Base-by-base conservation (phyloP, 2,113 vertebrate genomes). In the Chamaea fasciata region DNA sequence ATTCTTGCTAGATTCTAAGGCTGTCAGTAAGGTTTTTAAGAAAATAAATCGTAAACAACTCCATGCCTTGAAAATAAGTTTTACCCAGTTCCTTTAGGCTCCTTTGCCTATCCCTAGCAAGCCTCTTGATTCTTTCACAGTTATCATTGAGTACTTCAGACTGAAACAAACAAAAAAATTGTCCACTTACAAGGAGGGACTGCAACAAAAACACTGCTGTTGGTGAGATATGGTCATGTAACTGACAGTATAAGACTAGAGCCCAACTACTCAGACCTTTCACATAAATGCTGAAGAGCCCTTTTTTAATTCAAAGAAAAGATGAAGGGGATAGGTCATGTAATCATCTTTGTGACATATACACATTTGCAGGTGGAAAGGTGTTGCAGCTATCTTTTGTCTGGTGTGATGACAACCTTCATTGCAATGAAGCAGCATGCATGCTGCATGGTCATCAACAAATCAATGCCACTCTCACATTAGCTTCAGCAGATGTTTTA, bases 1-100 rank as follows among this genome's bases (percentile, higher is more conserved):
- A 74, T 89, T 94, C 89, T 89, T 92, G 85, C 68, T 90, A 35
- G 77, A 86, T 62, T 88, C 64, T 88, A 39, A 93, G 67, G 33
- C 82, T 77, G 39, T 59, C 28, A 9, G 60, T 63, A 70, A 59
- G 42, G 20, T 23, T 86, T 80, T 77, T 75, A 78, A 63, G 57
- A 77, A 94, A 77, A 90, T 65, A 77, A 77, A 90, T 56, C 1
- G 31, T 88, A 87, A 90, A 84, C 84, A 96, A 78, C n/a, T 78
- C 64, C 41, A 27, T 37, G 52, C 16, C 52, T 83, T 84, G 55
- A 71, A 89, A 92, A 71, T 23, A 79, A 31, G 21, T 46, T 86
- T 52, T 64, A n/a, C 11, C 13, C 44, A 63, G 21, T 18, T 92
- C 30, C 14, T 79, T 77, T 50, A 77, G 64, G 28, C 15, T 89